Evolutionary conservation across 2,113 vertebrate species (phyloP), one percentile per base, ranked within the genome.

Genomic region (Abramis brama): DNA sequence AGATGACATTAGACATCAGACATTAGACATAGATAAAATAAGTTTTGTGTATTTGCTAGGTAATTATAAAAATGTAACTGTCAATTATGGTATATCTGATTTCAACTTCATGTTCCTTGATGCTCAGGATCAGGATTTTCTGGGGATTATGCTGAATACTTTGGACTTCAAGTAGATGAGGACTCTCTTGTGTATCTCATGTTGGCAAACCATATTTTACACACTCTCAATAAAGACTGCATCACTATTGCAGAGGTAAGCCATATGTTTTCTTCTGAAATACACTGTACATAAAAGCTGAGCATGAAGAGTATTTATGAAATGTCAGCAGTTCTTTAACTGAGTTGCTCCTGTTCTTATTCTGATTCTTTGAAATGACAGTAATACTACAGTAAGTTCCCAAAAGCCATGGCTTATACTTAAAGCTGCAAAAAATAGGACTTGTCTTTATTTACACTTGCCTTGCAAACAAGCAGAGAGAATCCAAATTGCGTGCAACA

Each of bases 161-260:
- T 99, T 94, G 98, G 98, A 87, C 96, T 99, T 10, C 97, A 99
- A 0, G 97, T 99, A 86, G 97, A 99, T 89, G 98, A 99, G 91
- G 98, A 99, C 89, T 96, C 98, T 47, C 87, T 99, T 90, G 93
- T 95, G 90, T 99, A 99, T 86, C 94, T 99, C 86, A 98, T 97
- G 96, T 91, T 99, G 89, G 96, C 97, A 89, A 99, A 99, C 93
- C 94, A 99, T 91, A 95, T 99, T 91, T 89, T 95, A 88, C 97
- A 98, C 66, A 94, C 90, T 0, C 94, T 99, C 79, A 96, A 97
- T 92, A 96, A 97, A 0, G 94, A 97, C 91, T 99, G 96, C 92
- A 95, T 99, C 94, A 99, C 97, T 74, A 91, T 99, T 89, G 98
- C 96, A 80, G 98, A 99, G 98, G 98, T 99, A 96, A 94, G 92